Percentiles rank a stretch among this genome's conserved stretches.
phyloP scores from a whole-genome alignment of 2,888 invertebrate species.

The Gymnosoma rotundatum region DNA sequence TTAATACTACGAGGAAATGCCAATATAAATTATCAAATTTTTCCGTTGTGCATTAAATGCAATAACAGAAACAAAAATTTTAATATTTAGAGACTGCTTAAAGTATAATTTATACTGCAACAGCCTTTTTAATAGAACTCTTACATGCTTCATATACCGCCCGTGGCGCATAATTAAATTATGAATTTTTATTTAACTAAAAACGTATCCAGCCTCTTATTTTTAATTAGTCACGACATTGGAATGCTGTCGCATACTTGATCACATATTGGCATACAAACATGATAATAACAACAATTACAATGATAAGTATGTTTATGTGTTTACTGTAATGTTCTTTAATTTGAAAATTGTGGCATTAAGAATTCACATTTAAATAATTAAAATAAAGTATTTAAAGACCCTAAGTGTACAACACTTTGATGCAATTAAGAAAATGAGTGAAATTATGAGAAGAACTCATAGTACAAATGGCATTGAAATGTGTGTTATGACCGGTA shows the following conservation, averaged over 20 bases:
- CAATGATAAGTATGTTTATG: not conserved
- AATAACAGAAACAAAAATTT: too few relatives aligned
- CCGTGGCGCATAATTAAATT: not conserved
- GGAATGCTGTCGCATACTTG: conserved; percentile 25
- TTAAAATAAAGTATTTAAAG: conserved; percentile 68
- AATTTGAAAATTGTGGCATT: conserved; percentile 50
- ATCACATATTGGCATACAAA: not conserved
- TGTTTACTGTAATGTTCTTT: conserved; percentile 36
- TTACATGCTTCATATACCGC: too few relatives aligned
- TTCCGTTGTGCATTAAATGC: too few relatives aligned
- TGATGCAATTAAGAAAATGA: conserved; percentile 60
- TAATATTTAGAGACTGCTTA: too few relatives aligned
- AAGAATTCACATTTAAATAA: conserved; percentile 63
- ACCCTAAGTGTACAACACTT: conserved; percentile 64
- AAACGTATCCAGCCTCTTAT: not conserved
- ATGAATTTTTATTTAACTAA: conserved; percentile 6
- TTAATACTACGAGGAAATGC: too few relatives aligned
- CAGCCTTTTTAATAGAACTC: too few relatives aligned
- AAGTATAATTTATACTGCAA: too few relatives aligned
- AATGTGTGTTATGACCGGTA: not conserved
- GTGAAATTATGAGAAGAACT: conserved; percentile 19
- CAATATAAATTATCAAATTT: too few relatives aligned
- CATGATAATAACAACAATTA: conserved; percentile 7
- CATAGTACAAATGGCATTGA: conserved; percentile 38
- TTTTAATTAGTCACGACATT: conserved; percentile 47